These are phyloP conservation scores for Zoanthus sansibaricus DNA, from an alignment of 92 coral and sea anemone species.

Conservation along the genomic window DNA sequence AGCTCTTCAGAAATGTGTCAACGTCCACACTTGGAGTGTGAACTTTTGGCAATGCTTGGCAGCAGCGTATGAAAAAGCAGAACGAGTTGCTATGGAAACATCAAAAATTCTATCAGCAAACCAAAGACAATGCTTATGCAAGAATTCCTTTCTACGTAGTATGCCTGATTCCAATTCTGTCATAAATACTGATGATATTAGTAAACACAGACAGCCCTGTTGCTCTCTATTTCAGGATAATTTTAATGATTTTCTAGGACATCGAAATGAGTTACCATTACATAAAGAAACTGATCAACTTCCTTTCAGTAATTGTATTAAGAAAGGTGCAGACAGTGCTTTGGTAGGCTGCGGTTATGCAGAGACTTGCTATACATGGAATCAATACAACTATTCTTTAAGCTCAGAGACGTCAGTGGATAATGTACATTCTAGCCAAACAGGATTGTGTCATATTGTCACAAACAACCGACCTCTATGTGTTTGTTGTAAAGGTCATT, in stretches of 20 bases:
- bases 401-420: not conserved
- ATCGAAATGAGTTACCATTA: not conserved
- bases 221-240: not conserved
- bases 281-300: not conserved
- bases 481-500: not conserved
- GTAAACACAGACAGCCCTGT: not conserved
- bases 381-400: not conserved
- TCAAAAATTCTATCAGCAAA: not conserved
- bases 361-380: not conserved
- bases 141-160: not conserved
- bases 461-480: not conserved
- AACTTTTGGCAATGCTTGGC: conserved; percentile 81
- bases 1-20: conserved; percentile 73
- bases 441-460: not conserved
- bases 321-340: not conserved
- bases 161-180: not conserved
- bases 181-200: not conserved
- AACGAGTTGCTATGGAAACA: not conserved
- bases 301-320: not conserved
- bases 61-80: conserved; percentile 68
- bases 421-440: not conserved
- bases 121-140: not conserved
- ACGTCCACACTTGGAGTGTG: conserved; percentile 77
- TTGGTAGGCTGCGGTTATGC: not conserved
- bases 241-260: not conserved